Conservation (phyloP, 2,888 invertebrate genomes). For the Chesias legatella region DNA sequence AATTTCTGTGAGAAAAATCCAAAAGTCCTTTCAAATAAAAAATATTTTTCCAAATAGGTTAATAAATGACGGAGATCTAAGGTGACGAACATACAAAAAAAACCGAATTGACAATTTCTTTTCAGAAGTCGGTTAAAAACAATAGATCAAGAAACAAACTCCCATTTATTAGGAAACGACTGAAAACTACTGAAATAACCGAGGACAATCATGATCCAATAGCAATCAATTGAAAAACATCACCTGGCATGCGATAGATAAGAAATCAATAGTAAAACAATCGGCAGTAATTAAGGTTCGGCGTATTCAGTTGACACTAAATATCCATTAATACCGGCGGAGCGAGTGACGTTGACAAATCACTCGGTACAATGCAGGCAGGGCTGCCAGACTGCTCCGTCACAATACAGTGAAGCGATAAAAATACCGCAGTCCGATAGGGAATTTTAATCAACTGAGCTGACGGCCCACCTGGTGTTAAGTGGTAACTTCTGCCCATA, state of each 20-base stretch:
- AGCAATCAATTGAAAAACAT: constrained; percentile 19
- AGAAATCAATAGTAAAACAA: constrained; percentile 51
- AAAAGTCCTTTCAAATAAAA: too few relatives aligned
- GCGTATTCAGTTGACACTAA: constrained; percentile 59
- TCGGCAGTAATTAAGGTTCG: constrained; percentile 55
- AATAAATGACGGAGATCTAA: too few relatives aligned
- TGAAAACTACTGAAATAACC: too few relatives aligned
- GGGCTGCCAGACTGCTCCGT: constrained; percentile 20
- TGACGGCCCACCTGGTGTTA: too few relatives aligned
- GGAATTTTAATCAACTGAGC: too few relatives aligned
- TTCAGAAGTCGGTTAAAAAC: too few relatives aligned
- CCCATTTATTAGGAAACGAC: too few relatives aligned
- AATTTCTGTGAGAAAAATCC: too few relatives aligned
- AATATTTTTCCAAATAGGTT: too few relatives aligned
- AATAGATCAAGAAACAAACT: not conserved
- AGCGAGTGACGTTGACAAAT: constrained; percentile 62
- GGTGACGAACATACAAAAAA: too few relatives aligned
- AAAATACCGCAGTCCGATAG: constrained; percentile 12
- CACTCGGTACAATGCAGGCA: constrained; percentile 32
- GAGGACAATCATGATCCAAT: constrained; percentile 1
- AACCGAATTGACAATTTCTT: too few relatives aligned
- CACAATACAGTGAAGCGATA: constrained; percentile 12
- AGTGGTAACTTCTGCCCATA: too few relatives aligned
- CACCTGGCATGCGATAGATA: constrained; percentile 20
- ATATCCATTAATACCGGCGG: constrained; percentile 61